phyloP scores from a whole-genome alignment of 2,113 vertebrate species.

The Bostrychus sinensis region DNA sequence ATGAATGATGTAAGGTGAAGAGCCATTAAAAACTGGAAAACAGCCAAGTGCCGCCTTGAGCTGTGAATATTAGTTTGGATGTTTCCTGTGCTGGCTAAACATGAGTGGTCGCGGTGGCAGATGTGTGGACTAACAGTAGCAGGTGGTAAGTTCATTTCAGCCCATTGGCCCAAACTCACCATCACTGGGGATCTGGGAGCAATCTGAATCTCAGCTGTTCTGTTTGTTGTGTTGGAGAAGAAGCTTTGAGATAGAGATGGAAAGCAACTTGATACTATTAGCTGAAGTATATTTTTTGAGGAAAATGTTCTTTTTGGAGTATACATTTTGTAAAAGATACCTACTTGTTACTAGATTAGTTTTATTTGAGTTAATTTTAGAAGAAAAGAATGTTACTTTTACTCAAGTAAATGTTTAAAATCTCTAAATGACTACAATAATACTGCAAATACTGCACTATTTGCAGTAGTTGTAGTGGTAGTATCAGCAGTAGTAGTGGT shows the following conservation, averaged over 20 bases:
- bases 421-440: too few species aligned
- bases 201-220: slow-evolving; percentile 72
- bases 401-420: too few species aligned
- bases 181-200: slow-evolving; percentile 61
- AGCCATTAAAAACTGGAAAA: slow-evolving; percentile 73
- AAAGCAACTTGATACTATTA: too few species aligned
- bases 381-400: too few species aligned
- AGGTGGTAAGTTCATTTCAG: slow-evolving; percentile 77
- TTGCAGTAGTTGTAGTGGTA: too few species aligned
- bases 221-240: slow-evolving; percentile 36
- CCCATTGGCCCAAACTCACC: slow-evolving; percentile 60
- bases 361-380: too few species aligned
- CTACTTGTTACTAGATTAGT: too few species aligned
- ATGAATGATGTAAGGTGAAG: slow-evolving; percentile 71
- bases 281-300: too few species aligned
- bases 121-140: slow-evolving; percentile 70
- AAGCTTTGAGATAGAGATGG: slow-evolving; percentile 49
- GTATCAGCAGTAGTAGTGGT: too few species aligned
- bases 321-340: not conserved
- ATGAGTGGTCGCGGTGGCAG: slow-evolving; percentile 72
- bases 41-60: slow-evolving; percentile 64
- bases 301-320: too few species aligned
- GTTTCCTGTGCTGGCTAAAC: slow-evolving; percentile 73
- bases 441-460: too few species aligned
- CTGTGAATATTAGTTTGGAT: slow-evolving; percentile 72